Evolutionary conservation across 2,888 invertebrate species (phyloP).

Genomic region (Microctonus aethiopoides): DNA sequence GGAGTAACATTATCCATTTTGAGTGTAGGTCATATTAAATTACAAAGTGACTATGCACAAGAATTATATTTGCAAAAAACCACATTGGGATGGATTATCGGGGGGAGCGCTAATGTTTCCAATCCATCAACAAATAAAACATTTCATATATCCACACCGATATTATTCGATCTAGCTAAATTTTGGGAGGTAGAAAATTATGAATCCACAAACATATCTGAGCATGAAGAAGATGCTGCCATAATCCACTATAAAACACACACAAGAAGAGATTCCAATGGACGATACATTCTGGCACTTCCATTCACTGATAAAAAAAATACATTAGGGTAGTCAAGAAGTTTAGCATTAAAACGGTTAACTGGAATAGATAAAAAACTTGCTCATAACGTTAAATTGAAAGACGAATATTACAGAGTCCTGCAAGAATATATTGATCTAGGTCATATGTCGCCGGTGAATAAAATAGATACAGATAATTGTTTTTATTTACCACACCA

Average conservation of each 20-base stretch:
- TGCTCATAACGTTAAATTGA: not conserved
- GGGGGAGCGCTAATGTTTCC: conserved; percentile 1
- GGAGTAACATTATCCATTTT: conserved; percentile 32
- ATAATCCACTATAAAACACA: no score
- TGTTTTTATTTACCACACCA: conserved; percentile 43
- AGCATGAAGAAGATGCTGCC: no score
- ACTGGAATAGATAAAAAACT: conserved; percentile 30
- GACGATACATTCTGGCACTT: no score
- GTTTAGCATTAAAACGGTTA: no score
- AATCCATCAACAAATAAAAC: not conserved
- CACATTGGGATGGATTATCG: conserved; percentile 38
- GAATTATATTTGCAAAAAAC: conserved; percentile 41
- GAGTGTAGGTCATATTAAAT: conserved; percentile 36
- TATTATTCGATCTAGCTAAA: conserved; percentile 14
- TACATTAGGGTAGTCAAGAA: no score
- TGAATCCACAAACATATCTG: no score
- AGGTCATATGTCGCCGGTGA: conserved; percentile 39
- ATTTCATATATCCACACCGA: not conserved
- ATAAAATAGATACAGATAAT: not conserved
- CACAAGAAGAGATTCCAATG: no score
- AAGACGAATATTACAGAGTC: conserved; percentile 35
- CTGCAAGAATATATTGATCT: conserved; percentile 42
- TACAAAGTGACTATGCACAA: conserved; percentile 14
- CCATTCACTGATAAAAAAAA: no score
- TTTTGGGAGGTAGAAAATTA: conserved; percentile 44